A percentile compares a stretch with the other conserved stretches of the same genome.
phyloP scores from a whole-genome alignment of 2,113 vertebrate genomes.

The Columba janthina region DNA sequence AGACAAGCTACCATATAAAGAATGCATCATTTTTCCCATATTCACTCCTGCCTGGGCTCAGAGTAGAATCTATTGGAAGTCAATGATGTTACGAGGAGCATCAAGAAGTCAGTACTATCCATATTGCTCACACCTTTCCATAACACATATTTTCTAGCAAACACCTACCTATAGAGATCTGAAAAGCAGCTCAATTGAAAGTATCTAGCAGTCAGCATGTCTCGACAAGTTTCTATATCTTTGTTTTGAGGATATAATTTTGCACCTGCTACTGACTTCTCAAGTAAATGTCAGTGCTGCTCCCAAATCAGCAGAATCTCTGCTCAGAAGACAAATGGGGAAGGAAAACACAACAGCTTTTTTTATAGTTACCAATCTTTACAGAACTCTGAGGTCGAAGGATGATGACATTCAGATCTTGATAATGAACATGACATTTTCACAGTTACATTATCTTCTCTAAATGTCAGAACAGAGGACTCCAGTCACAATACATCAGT shows the following conservation, averaged over 20 bases:
- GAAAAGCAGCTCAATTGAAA: not conserved
- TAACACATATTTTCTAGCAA: not conserved
- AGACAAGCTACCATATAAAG: not conserved
- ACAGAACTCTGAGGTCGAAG: slow-evolving; percentile 35
- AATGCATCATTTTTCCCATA: not conserved
- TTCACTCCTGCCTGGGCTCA: not conserved
- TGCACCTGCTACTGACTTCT: not conserved
- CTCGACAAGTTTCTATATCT: not conserved
- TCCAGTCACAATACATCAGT: not conserved
- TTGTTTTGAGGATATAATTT: slow-evolving; percentile 8
- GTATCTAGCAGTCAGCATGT: not conserved
- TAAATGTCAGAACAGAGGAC: slow-evolving; percentile 40
- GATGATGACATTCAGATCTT: slow-evolving; percentile 43
- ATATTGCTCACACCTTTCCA: not conserved
- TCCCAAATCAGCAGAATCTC: slow-evolving; percentile 9
- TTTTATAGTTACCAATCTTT: not conserved
- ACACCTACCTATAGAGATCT: not conserved
- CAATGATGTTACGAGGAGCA: not conserved
- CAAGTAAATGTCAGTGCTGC: slow-evolving; percentile 1
- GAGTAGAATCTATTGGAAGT: not conserved
- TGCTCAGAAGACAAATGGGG: not conserved
- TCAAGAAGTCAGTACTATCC: not conserved
- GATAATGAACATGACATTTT: slow-evolving; percentile 60
- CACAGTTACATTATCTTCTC: slow-evolving; percentile 47
- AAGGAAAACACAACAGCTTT: not conserved